Conservation (phyloP, 30 jellyfish, hydroid and myxozoan genomes). For the Aurelia sp. region DNA sequence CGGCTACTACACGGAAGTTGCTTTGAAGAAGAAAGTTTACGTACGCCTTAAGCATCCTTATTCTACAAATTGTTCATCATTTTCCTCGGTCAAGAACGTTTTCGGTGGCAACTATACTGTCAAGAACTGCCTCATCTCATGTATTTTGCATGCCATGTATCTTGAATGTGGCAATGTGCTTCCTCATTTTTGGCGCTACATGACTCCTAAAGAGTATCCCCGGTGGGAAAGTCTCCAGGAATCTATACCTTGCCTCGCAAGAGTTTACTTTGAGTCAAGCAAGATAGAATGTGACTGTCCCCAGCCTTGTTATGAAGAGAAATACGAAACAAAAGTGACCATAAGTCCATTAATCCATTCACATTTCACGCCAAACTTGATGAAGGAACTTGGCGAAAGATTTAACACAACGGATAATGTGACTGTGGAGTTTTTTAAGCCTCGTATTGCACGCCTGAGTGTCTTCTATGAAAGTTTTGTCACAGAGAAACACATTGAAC, state of each 20-base stretch:
- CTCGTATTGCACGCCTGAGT: constrained; percentile 6
- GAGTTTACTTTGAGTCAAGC: too few species aligned
- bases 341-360: constrained; percentile 15
- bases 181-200: background rate
- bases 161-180: background rate
- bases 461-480: constrained; percentile 14
- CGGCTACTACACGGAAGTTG: constrained; percentile 12
- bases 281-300: constrained; percentile 33
- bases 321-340: constrained; percentile 7
- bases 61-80: constrained; percentile 8
- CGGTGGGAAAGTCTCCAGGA: background rate
- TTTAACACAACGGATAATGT: background rate
- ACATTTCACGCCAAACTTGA: background rate
- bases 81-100: background rate
- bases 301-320: constrained; percentile 27
- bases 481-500: constrained; percentile 6
- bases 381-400: constrained; percentile 2
- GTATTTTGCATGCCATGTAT: constrained; percentile 1
- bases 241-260: too few species aligned
- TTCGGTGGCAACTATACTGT: constrained; percentile 15
- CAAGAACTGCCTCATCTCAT: constrained; percentile 1
- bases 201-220: constrained; percentile 4
- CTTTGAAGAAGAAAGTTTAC: constrained; percentile 6
- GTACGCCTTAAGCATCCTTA: constrained; percentile 3
- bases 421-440: background rate